Conservation (phyloP, 2,113 vertebrate species). For the Chaetura pelagica region DNA sequence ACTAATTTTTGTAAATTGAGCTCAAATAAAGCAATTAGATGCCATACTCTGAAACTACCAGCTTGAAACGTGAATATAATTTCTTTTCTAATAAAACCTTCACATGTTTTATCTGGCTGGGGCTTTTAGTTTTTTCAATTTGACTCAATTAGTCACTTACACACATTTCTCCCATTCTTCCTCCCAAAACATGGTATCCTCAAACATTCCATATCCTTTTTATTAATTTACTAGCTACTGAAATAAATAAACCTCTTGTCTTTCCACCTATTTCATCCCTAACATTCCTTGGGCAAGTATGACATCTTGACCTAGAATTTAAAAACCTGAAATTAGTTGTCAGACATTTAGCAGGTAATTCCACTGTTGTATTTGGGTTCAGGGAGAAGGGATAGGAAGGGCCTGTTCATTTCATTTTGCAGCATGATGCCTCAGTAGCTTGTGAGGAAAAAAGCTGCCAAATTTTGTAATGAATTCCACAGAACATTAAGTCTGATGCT, state of each 20-base stretch:
- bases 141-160: background rate
- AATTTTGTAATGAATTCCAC: slow-evolving; percentile 72
- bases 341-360: background rate
- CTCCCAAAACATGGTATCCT: background rate
- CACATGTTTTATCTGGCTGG: slow-evolving; percentile 13
- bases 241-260: background rate
- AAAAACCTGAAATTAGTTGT: background rate
- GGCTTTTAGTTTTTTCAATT: background rate
- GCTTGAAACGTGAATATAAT: slow-evolving; percentile 60
- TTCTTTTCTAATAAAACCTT: slow-evolving; percentile 61
- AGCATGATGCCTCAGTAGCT: slow-evolving; percentile 35
- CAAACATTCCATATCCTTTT: background rate
- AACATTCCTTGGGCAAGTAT: background rate
- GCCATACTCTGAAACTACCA: slow-evolving; percentile 55
- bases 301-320: background rate
- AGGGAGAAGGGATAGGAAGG: background rate
- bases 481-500: slow-evolving; percentile 73
- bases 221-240: background rate
- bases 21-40: slow-evolving; percentile 59
- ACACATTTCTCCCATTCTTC: background rate
- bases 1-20: slow-evolving; percentile 61
- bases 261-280: background rate
- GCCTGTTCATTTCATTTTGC: background rate
- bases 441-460: slow-evolving; percentile 56
- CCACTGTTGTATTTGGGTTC: background rate